phyloP scores from a whole-genome alignment of 1,140 invertebrate genomes.

The Drosophila athabasca region DNA sequence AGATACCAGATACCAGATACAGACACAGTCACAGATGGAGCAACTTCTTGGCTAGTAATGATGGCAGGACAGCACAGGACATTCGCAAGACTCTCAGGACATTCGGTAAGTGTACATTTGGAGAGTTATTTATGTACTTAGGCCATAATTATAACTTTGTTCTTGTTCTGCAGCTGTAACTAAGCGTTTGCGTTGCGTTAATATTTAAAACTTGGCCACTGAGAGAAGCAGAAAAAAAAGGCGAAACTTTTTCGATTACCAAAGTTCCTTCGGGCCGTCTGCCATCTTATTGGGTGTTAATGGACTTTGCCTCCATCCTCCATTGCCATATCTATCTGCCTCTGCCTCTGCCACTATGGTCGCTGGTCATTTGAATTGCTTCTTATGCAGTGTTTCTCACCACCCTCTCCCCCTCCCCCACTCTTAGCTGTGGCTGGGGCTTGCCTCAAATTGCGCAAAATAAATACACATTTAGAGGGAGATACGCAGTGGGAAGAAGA shows the following conservation, averaged over 20 bases:
- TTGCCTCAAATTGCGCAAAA: slow-evolving; percentile 72
- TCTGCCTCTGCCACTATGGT: background rate
- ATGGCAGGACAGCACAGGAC: background rate
- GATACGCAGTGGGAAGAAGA: background rate
- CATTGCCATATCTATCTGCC: background rate
- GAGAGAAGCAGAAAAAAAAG: slow-evolving; percentile 20
- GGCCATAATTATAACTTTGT: slow-evolving; percentile 77
- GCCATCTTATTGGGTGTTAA: slow-evolving; percentile 77
- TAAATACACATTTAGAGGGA: slow-evolving; percentile 75
- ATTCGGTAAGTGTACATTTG: slow-evolving; percentile 45
- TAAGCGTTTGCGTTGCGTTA: slow-evolving; percentile 65
- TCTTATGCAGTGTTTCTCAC: slow-evolving; percentile 46
- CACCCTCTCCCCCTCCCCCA: background rate
- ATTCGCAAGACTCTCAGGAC: background rate
- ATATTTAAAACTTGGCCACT: slow-evolving; percentile 74
- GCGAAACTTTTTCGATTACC: slow-evolving; percentile 78
- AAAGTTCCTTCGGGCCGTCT: slow-evolving; percentile 48
- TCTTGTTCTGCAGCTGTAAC: slow-evolving; percentile 58
- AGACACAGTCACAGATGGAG: too few species aligned
- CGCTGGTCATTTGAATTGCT: slow-evolving; percentile 79
- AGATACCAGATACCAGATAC: too few species aligned
- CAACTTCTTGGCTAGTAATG: background rate
- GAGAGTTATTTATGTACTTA: slow-evolving; percentile 74
- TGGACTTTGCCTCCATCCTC: slow-evolving; percentile 55
- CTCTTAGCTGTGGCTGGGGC: too few species aligned